Percentiles rank a stretch among this genome's conserved stretches.
Evolutionary conservation across 1,140 invertebrate genomes (phyloP).

Genomic region (Drosophila kanapiae): DNA sequence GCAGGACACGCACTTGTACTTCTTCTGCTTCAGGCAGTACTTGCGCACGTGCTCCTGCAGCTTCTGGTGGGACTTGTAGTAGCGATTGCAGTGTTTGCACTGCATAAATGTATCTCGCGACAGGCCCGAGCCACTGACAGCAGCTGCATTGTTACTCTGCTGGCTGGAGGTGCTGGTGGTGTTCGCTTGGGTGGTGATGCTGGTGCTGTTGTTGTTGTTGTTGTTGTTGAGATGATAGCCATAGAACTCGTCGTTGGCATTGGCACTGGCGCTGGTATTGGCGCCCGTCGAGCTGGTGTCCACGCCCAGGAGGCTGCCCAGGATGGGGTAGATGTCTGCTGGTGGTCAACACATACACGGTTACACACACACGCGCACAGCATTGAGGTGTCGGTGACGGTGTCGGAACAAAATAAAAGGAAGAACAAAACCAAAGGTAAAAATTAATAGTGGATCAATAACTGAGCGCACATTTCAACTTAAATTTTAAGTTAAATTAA

Average conservation of each 20-base stretch:
- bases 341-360: constrained; percentile 61
- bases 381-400: constrained; percentile 21
- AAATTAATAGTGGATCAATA: constrained; percentile 50
- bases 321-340: constrained; percentile 82
- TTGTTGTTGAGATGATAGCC: constrained; percentile 66
- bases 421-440: constrained; percentile 52
- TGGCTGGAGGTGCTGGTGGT: constrained; percentile 18
- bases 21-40: constrained; percentile 83
- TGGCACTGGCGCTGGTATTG: constrained; percentile 30
- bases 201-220: constrained; percentile 22
- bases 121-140: constrained; percentile 12
- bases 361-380: constrained; percentile 29
- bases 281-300: constrained; percentile 67
- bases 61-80: constrained; percentile 77
- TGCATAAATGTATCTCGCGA: constrained; percentile 75
- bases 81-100: constrained; percentile 81
- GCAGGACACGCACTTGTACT: constrained; percentile 82
- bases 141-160: neutral
- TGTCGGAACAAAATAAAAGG: constrained; percentile 49
- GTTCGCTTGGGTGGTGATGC: constrained; percentile 24
- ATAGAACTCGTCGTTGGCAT: constrained; percentile 66
- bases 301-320: constrained; percentile 83
- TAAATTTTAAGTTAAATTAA: constrained; percentile 37
- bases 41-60: constrained; percentile 83
- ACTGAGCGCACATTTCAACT: constrained; percentile 46